Conservation (phyloP, 2,113 vertebrate species). For the Aix galericulata region DNA sequence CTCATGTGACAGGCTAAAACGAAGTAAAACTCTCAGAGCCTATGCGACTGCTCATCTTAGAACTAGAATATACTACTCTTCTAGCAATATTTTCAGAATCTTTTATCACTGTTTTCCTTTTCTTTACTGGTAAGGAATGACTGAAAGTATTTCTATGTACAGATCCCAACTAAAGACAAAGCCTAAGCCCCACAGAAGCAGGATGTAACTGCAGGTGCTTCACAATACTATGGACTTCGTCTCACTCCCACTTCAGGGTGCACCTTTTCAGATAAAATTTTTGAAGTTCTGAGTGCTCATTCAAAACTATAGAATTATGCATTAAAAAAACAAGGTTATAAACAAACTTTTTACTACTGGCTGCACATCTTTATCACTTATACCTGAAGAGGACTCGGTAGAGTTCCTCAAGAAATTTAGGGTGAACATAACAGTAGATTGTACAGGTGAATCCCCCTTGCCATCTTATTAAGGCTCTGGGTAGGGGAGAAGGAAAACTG, state of each 20-base stretch:
- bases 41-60: neutral
- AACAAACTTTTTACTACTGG: neutral
- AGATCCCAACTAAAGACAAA: neutral
- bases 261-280: neutral
- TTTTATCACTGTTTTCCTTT: neutral
- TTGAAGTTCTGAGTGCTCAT: neutral
- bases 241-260: neutral
- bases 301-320: neutral
- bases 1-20: neutral
- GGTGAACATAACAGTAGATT: neutral
- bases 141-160: neutral
- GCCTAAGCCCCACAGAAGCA: neutral
- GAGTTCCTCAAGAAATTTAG: neutral
- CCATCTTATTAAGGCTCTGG: neutral
- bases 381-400: neutral
- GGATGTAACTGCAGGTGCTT: neutral
- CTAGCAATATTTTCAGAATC: neutral
- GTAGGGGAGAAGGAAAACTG: neutral
- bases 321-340: neutral
- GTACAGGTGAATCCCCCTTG: neutral
- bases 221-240: neutral
- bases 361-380: neutral
- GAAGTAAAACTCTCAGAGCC: neutral
- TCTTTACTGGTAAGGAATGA: neutral
- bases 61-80: neutral